These are phyloP conservation scores for Uria aalge DNA, from an alignment of 2,113 vertebrate species.

Conservation along the genomic window DNA sequence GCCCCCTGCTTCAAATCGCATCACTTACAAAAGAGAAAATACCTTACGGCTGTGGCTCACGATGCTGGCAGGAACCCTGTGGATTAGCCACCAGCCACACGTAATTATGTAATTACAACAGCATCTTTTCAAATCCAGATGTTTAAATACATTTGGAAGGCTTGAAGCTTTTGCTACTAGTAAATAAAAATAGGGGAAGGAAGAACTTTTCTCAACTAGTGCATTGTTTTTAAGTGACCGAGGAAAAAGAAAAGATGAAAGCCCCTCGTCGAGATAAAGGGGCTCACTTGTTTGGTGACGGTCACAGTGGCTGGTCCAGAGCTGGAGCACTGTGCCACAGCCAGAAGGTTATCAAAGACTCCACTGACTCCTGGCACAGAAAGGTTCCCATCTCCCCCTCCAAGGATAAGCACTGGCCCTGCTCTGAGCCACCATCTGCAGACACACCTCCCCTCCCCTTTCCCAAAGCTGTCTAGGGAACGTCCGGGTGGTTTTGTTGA, in stretches of 20 bases:
- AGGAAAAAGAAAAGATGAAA: neutral
- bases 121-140: neutral
- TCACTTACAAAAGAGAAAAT: neutral
- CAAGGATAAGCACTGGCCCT: neutral
- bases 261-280: neutral
- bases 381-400: neutral
- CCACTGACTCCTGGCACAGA: neutral
- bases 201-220: neutral
- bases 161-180: neutral
- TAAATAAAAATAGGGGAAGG: neutral
- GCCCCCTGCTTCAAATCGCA: neutral
- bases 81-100: neutral
- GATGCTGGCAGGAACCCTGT: neutral
- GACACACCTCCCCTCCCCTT: too few relatives aligned
- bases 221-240: neutral
- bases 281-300: rapidly evolving
- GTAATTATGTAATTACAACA: neutral
- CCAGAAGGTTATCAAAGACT: neutral
- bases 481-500: neutral
- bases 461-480: neutral
- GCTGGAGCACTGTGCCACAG: neutral
- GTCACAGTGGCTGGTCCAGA: neutral
- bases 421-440: neutral
- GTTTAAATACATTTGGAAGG: neutral
- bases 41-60: neutral